Base-by-base conservation (phyloP, 2,797 vertebrate genomes). In the Lepilemur septentrionalis region DNA sequence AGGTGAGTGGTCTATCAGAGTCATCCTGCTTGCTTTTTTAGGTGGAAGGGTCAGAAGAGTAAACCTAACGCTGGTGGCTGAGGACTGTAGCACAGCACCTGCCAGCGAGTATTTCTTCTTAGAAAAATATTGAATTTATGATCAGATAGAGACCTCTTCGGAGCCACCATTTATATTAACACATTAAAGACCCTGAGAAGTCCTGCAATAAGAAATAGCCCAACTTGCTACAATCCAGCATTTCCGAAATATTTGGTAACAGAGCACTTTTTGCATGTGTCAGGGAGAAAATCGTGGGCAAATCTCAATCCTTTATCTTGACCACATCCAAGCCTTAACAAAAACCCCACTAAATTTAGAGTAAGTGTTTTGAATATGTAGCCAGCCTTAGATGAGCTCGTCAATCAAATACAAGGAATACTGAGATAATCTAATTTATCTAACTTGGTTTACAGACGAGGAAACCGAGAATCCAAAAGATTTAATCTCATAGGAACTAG, bases 401-500 rank as follows among this genome's bases (percentile, higher is more conserved):
- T 85, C 32, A n/a, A 35, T 73, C 32, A 91, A 85, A 46, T 25
- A n/a, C 17, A 59, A 81, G 46, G 41, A 67, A 75, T 65, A 20
- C 0, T 35, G 11, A 46, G 6, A 35, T 46, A 79, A 41, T 69
- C 1, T 43, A 38, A 81, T 70, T 82, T 23, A 85, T 46, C 61
- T 82, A 73, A 85, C 20, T 73, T 78, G 28, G n/a, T 94, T 89
- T 93, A 78, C 7, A 61, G 25, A 78, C 11, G 9, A 88, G 20
- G 8, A 96, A 88, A 94, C 43, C 63, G n/a, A 91, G 55, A 93
- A 85, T 59, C 13, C 18, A 41, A 61, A 92, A 83, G 65, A 93
- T 28, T 57, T 48, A n/a, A 46, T 59, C 32, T 80, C 70, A 41
- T 11, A 63, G 61, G 17, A 83, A 78, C 25, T 43, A 72, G 23